Evolutionary conservation across 2,888 invertebrate species (phyloP).

Genomic region (Synanthedon myopaeformis): DNA sequence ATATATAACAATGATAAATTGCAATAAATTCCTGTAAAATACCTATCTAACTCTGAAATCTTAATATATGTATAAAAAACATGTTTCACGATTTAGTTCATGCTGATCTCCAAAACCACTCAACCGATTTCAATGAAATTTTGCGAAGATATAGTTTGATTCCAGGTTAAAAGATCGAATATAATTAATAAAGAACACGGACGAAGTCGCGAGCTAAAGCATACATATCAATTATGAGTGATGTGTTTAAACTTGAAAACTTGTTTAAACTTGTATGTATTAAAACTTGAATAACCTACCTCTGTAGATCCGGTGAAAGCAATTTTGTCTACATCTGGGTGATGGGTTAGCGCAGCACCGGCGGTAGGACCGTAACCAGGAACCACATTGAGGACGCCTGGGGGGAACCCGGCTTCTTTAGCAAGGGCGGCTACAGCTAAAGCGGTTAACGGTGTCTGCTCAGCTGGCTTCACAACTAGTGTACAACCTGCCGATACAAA

Average conservation of each 20-base stretch:
- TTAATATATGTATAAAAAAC: no score
- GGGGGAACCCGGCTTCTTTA: slow-evolving; percentile 92
- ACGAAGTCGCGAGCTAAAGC: neutral
- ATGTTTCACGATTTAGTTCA: no score
- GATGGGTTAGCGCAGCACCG: slow-evolving; percentile 80
- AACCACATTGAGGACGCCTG: slow-evolving; percentile 90
- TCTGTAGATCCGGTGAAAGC: slow-evolving; percentile 76
- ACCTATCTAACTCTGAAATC: no score
- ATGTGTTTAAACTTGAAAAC: no score
- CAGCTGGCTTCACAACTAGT: slow-evolving; percentile 90
- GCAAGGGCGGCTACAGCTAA: slow-evolving; percentile 84
- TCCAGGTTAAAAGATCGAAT: no score
- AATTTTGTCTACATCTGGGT: slow-evolving; percentile 84
- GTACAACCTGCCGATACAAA: slow-evolving; percentile 71
- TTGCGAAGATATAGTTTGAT: slow-evolving; percentile 1
- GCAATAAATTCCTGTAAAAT: no score
- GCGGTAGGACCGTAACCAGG: slow-evolving; percentile 85
- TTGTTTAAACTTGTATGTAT: neutral
- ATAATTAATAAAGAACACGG: no score
- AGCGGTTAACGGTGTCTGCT: slow-evolving; percentile 93
- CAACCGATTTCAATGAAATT: neutral
- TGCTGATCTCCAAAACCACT: neutral
- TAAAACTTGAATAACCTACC: slow-evolving; percentile 16
- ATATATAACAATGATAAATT: no score
- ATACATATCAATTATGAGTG: neutral